Base-by-base conservation (phyloP, 2,797 vertebrate species). In the Sandelia bainsii region DNA sequence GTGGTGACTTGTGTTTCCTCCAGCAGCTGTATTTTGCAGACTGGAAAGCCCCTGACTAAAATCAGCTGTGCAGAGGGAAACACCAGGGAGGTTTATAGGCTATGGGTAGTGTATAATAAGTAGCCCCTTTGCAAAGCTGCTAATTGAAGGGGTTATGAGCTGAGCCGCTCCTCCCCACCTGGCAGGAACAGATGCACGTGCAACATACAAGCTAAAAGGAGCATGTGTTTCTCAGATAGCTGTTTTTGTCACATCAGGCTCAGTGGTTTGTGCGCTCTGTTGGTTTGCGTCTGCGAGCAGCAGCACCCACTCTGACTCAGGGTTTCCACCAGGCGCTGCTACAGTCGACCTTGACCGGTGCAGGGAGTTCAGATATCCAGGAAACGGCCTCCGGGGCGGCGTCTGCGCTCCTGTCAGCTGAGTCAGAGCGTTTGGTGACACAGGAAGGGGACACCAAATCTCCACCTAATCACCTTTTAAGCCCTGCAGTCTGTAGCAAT, bases 381-480 rank as follows among this genome's bases (percentile, higher is more conserved):
- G 69, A 87, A 82, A 72, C 8, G 5, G 58, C 65, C 58, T 67
- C 54, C 19, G 1, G 58, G 69, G 58, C 8, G 16, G 48, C n/a
- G 64, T 67, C 76, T 80, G 73, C 60, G 2, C 69, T 80, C 68
- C 80, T 51, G 57, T 72, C 67, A 19, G 87, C 89, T 89, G 89
- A 88, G 77, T 89, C 90, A 76, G 79, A 86, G 80, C 37, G 5
- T 75, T 80, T 46, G 62, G 72, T 39, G n/a, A 81, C 62, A 72
- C 83, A 69, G 75, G 70, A 77, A 77, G 77, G 74, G 75, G 77
- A 89, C 61, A 70, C 77, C 83, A 89, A 86, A 85, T 82, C 87
- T 85, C 75, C 46, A 68, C 79, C 66, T 83, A 86, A 91, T 87
- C 82, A 85, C 72, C 77, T 84, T 82, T 85, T 83, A 84, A 84